Conservation (phyloP, 1,140 invertebrate genomes). For the Aphaenogaster ashmeadi region DNA sequence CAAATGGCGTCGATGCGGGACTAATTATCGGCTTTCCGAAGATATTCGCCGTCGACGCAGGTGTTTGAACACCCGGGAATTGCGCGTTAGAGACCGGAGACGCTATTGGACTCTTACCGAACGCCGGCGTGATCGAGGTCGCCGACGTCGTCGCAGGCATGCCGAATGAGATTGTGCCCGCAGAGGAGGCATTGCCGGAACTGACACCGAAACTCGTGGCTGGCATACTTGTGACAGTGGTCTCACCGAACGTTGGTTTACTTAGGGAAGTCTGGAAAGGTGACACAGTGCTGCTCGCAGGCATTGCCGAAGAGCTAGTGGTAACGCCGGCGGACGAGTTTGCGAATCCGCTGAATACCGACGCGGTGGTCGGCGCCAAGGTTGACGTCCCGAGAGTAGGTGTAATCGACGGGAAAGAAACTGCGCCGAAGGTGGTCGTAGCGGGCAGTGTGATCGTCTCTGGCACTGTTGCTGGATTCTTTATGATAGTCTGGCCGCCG, state of each 20-base stretch:
- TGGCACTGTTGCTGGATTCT: conserved; percentile 40
- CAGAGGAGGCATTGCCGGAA: not conserved
- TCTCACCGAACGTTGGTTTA: conserved; percentile 57
- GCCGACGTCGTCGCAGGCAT: not conserved
- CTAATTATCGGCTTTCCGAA: conserved; percentile 63
- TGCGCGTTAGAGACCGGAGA: conserved; percentile 48
- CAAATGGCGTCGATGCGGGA: conserved; percentile 59
- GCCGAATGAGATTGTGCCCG: conserved; percentile 53
- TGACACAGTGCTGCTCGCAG: conserved; percentile 30
- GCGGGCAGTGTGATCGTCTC: conserved; percentile 52
- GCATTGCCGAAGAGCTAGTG: conserved; percentile 11
- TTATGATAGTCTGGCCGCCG: conserved; percentile 12
- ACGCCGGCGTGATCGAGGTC: conserved; percentile 66
- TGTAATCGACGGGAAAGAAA: conserved; percentile 44
- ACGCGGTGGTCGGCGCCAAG: conserved; percentile 29
- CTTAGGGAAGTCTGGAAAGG: conserved; percentile 57
- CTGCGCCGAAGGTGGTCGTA: conserved; percentile 46
- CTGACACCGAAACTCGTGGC: conserved; percentile 9
- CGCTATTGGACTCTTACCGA: conserved; percentile 63
- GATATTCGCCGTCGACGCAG: conserved; percentile 48
- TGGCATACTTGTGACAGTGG: not conserved
- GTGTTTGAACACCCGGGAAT: conserved; percentile 28
- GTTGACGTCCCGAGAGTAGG: conserved; percentile 27
- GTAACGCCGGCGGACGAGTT: not conserved
- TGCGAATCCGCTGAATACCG: conserved; percentile 62